Evolutionary conservation across 23 tunicate species (phyloP).

Genomic region (Phallusia fumigata): DNA sequence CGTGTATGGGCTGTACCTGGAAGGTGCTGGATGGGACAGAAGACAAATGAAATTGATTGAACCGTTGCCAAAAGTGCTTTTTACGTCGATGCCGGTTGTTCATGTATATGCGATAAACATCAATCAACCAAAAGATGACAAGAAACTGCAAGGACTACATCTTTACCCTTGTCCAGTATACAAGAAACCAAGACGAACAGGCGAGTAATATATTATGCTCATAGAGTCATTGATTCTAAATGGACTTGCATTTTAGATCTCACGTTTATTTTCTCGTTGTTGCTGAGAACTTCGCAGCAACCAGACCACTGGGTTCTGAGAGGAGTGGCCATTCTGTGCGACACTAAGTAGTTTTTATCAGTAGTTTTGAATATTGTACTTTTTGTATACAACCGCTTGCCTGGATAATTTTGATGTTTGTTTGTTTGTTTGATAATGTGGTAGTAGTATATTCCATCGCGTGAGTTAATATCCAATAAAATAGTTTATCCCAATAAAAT

Average conservation of each 20-base stretch:
- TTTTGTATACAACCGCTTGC: no score
- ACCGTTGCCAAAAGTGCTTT: conserved; percentile 75
- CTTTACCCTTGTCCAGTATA: conserved; percentile 77
- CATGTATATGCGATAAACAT: conserved; percentile 90
- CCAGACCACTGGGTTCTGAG: conserved; percentile 89
- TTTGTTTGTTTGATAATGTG: no score
- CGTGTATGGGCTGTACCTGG: conserved; percentile 81
- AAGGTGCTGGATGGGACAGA: conserved; percentile 90
- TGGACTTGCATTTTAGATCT: conserved; percentile 40
- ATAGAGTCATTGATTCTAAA: no score
- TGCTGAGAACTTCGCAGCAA: conserved; percentile 47
- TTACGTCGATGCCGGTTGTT: conserved; percentile 77
- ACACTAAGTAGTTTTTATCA: conserved; percentile 70
- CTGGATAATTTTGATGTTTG: no score
- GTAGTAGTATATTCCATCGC: no score
- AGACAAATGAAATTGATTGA: conserved; percentile 68
- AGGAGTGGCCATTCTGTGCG: conserved; percentile 85
- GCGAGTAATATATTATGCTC: conserved; percentile 1
- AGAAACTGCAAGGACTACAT: conserved; percentile 54
- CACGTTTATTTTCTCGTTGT: conserved; percentile 68
- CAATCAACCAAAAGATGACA: conserved; percentile 58
- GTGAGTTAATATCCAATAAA: no score
- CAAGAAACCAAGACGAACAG: conserved; percentile 80
- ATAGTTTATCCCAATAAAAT: no score
- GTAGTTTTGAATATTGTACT: no score